Conservation (phyloP, 2,888 invertebrate species). For the Gryllus longicercus region DNA sequence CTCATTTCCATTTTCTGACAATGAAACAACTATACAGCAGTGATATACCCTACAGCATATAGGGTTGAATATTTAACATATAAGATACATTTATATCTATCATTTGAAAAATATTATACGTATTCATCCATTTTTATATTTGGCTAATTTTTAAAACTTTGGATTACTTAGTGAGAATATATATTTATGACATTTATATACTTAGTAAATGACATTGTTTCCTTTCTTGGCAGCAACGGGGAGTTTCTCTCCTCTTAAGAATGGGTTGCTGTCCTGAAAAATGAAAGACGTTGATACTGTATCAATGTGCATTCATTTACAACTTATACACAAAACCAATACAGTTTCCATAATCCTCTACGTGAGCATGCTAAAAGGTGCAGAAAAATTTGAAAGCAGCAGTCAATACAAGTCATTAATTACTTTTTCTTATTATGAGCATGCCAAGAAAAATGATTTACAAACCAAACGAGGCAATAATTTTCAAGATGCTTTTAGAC, state of each 20-base stretch:
- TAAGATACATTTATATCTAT: neutral
- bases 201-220: constrained; percentile 60
- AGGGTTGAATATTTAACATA: constrained; percentile 22
- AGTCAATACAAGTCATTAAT: too few relatives aligned
- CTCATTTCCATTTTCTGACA: neutral
- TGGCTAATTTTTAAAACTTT: constrained; percentile 38
- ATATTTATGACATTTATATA: constrained; percentile 32
- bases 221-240: constrained; percentile 93
- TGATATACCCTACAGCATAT: neutral
- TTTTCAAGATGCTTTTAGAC: too few relatives aligned
- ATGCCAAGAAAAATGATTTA: too few relatives aligned
- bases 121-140: constrained; percentile 18
- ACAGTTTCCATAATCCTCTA: too few relatives aligned
- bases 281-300: constrained; percentile 7
- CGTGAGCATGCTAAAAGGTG: too few relatives aligned
- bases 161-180: constrained; percentile 38
- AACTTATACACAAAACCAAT: neutral
- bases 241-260: constrained; percentile 76
- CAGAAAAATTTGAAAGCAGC: too few relatives aligned
- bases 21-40: neutral
- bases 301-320: neutral
- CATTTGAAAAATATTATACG: neutral
- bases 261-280: constrained; percentile 75
- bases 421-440: too few relatives aligned
- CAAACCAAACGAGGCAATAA: too few relatives aligned